A percentile compares a stretch with the other conserved stretches of the same genome.
These are phyloP conservation scores for Myathropa florea DNA, from an alignment of 2,888 invertebrate genomes.

Conservation along the genomic window DNA sequence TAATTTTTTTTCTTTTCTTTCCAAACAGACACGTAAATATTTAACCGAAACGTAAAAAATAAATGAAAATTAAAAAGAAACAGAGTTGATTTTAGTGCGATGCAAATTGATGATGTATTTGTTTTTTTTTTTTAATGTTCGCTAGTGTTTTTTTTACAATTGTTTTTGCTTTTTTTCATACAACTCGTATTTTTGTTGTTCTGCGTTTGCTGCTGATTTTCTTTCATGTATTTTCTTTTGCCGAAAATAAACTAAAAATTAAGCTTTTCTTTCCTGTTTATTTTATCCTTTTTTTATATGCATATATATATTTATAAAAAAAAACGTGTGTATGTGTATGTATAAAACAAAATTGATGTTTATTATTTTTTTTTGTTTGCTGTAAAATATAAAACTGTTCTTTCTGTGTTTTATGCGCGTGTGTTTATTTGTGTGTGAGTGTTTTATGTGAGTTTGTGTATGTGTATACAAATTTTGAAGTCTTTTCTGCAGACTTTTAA, in stretches of 20 bases:
- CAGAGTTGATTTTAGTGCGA: slow-evolving; percentile 26
- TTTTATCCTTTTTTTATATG: slow-evolving; percentile 50
- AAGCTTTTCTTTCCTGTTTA: slow-evolving; percentile 35
- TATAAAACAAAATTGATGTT: slow-evolving; percentile 60
- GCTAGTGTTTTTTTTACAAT: not conserved
- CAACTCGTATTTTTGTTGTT: not conserved
- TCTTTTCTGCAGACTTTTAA: slow-evolving; percentile 53
- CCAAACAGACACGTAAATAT: slow-evolving; percentile 43
- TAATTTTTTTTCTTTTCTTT: slow-evolving; percentile 37
- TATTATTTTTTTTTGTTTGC: not conserved
- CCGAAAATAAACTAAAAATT: slow-evolving; percentile 35
- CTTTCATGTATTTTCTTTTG: slow-evolving; percentile 2
- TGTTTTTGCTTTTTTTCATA: not conserved
- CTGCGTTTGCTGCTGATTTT: not conserved
- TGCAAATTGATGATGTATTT: slow-evolving; percentile 26
- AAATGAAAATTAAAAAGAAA: slow-evolving; percentile 22
- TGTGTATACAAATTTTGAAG: slow-evolving; percentile 62
- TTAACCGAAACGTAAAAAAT: slow-evolving; percentile 57
- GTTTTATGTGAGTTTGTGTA: slow-evolving; percentile 33
- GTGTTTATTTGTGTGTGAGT: slow-evolving; percentile 37
- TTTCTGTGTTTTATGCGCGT: not conserved
- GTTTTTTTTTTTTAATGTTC: slow-evolving; percentile 18
- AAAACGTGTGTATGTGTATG: slow-evolving; percentile 59
- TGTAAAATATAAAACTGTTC: slow-evolving; percentile 40
- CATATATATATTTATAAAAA: slow-evolving; percentile 57